Evolutionary conservation across 2,797 vertebrate genomes (phyloP).

Genomic region (Hephaestus fuliginosus): DNA sequence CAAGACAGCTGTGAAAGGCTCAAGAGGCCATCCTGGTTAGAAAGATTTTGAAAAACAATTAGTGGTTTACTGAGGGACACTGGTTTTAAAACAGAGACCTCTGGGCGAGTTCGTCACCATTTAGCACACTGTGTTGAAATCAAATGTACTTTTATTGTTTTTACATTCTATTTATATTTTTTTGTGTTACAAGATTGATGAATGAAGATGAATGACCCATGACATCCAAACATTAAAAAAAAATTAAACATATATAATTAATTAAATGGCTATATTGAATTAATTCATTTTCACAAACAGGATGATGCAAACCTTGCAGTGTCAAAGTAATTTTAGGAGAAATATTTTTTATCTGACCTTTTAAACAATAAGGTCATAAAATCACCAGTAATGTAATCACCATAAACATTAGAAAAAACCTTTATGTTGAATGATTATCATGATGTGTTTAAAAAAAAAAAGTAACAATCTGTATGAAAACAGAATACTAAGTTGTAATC

Average conservation of each 20-base stretch:
- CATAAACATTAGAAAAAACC: constrained; percentile 2
- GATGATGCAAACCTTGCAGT: constrained; percentile 63
- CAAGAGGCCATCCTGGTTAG: not conserved
- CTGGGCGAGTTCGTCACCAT: not conserved
- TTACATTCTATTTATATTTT: constrained; percentile 43
- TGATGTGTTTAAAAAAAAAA: constrained; percentile 10
- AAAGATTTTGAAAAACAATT: too few species aligned
- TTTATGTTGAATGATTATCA: constrained; percentile 21
- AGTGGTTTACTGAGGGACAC: not conserved
- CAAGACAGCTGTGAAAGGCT: not conserved
- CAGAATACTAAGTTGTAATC: not conserved
- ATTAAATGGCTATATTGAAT: constrained; percentile 27
- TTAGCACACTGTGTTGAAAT: constrained; percentile 29
- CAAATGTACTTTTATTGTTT: constrained; percentile 37
- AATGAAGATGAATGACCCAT: constrained; percentile 41
- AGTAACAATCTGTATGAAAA: constrained; percentile 7
- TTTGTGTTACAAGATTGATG: constrained; percentile 46
- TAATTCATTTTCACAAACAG: constrained; percentile 48
- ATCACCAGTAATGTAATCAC: constrained; percentile 26
- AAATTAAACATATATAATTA: not conserved
- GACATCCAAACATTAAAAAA: constrained; percentile 24
- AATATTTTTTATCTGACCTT: constrained; percentile 1
- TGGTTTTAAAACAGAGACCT: not conserved
- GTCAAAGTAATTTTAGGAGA: constrained; percentile 35
- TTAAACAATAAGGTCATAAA: constrained; percentile 8